Evolutionary conservation across 2,888 invertebrate species (phyloP).

Genomic region (Tortricodes alternella): DNA sequence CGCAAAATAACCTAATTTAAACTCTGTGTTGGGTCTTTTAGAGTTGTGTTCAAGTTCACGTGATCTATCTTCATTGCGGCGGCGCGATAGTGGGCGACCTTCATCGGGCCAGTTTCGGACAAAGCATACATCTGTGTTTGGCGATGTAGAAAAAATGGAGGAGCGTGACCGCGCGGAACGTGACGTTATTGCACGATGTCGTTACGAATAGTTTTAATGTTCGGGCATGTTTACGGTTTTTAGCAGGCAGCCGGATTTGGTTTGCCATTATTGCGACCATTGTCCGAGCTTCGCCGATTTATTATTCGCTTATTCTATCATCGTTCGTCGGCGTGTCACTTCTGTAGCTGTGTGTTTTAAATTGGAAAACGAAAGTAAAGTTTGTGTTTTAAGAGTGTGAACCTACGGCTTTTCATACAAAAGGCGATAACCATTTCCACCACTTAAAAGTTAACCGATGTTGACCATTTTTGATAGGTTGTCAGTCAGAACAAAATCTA

Average conservation of each 20-base stretch:
- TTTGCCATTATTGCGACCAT: constrained; percentile 17
- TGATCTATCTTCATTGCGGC: constrained; percentile 25
- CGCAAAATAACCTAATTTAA: constrained; percentile 21
- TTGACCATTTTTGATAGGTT: too few species aligned
- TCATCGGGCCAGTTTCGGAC: constrained; percentile 60
- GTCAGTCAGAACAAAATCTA: too few species aligned
- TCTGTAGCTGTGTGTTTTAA: too few species aligned
- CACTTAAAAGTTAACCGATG: too few species aligned
- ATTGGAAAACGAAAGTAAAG: too few species aligned
- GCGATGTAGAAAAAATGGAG: constrained; percentile 51
- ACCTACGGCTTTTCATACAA: too few species aligned
- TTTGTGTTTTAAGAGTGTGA: too few species aligned
- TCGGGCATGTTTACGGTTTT: constrained; percentile 30
- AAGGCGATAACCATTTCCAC: too few species aligned
- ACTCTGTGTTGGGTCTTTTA: constrained; percentile 17
- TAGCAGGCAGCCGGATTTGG: constrained; percentile 29
- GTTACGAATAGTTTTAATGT: constrained; percentile 36
- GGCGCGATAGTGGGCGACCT: constrained; percentile 55
- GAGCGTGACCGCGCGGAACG: constrained; percentile 51
- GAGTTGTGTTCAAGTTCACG: not conserved
- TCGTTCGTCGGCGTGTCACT: too few species aligned
- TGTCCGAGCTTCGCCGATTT: constrained; percentile 23
- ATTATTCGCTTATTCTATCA: not conserved
- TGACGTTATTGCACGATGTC: constrained; percentile 33
- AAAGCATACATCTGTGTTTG: constrained; percentile 58